Evolutionary conservation across 2,113 vertebrate species (phyloP).

Genomic region (Aptenodytes patagonicus): DNA sequence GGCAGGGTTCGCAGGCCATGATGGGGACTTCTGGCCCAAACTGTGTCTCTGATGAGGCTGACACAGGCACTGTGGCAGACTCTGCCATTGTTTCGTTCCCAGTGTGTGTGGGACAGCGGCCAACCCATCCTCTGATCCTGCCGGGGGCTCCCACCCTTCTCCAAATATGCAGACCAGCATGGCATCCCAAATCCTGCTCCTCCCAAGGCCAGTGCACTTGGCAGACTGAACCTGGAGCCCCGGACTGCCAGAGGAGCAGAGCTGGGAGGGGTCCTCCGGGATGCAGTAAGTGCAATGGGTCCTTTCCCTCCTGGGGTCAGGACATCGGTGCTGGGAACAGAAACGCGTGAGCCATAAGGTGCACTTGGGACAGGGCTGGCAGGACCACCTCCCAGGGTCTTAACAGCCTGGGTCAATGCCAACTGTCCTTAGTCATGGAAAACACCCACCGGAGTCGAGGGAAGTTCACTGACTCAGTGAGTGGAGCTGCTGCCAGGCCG

Average conservation of each 20-base stretch:
- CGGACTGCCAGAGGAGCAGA: background rate
- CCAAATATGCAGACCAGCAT: background rate
- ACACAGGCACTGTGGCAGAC: background rate
- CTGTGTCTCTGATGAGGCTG: background rate
- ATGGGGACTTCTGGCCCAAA: background rate
- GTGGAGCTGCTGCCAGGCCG: background rate
- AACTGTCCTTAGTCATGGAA: background rate
- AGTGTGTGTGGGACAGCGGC: background rate
- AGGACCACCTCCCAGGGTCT: background rate
- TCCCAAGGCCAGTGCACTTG: background rate
- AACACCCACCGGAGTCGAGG: background rate
- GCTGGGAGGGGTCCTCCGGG: background rate
- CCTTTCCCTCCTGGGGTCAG: background rate
- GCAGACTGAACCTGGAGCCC: background rate
- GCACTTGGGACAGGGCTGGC: background rate
- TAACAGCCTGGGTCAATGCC: background rate
- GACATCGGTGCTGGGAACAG: background rate
- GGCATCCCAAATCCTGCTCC: background rate
- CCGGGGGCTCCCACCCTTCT: background rate
- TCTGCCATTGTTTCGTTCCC: background rate
- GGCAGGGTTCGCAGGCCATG: background rate
- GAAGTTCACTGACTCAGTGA: background rate
- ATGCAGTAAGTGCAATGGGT: background rate
- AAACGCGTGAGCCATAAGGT: accelerated
- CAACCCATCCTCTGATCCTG: background rate